phyloP scores from a whole-genome alignment of 1,140 invertebrate species.

The Trichonephila inaurata region DNA sequence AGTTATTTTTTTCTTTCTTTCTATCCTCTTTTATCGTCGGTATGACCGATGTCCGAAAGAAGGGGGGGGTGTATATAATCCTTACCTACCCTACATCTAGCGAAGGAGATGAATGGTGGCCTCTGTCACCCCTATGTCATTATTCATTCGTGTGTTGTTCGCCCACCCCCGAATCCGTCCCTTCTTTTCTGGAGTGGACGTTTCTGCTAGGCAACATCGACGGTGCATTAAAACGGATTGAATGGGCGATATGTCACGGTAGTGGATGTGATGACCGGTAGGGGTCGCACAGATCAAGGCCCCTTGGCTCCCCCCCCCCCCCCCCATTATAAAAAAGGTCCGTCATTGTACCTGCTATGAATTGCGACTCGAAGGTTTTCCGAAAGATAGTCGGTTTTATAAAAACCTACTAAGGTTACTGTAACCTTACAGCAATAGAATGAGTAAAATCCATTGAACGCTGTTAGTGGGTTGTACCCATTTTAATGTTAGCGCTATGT shows the following conservation, averaged over 20 bases:
- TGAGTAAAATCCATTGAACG: too few relatives aligned
- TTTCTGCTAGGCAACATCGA: slow-evolving; percentile 15
- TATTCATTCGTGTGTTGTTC: slow-evolving; percentile 35
- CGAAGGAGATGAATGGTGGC: neutral
- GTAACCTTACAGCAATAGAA: neutral
- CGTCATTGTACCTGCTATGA: neutral
- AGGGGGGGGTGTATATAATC: neutral
- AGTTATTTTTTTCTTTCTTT: neutral
- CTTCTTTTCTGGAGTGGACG: slow-evolving; percentile 1
- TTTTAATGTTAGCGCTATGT: too few relatives aligned
- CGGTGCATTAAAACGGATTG: slow-evolving; percentile 33
- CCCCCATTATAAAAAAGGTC: neutral
- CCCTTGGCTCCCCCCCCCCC: neutral
- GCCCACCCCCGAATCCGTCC: neutral
- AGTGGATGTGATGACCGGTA: neutral
- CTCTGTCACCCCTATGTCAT: neutral
- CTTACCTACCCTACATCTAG: neutral
- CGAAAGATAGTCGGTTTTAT: neutral
- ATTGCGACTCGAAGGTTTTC: too few relatives aligned
- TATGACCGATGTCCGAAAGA: slow-evolving; percentile 29
- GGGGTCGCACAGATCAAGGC: slow-evolving; percentile 8
- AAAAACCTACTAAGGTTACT: neutral
- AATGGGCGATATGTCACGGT: slow-evolving; percentile 27
- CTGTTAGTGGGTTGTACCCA: too few relatives aligned
- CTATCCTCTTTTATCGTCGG: neutral